Evolutionary conservation across 92 coral and sea anemone genomes (phyloP), one percentile per base, ranked within the genome.

Genomic region (Zoanthus sansibaricus): DNA sequence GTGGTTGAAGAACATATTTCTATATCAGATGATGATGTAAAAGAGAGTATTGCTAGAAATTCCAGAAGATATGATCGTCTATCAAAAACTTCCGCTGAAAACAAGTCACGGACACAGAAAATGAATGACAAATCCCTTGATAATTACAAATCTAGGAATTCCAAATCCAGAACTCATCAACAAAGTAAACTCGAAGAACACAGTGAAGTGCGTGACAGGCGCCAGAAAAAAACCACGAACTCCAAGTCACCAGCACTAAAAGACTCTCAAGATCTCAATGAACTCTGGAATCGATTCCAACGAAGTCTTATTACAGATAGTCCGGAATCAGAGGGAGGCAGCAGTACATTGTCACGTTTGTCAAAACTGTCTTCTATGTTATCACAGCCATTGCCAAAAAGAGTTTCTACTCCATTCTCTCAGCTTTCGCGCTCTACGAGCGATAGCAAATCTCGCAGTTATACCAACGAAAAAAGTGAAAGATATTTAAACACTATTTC

Each of bases 211-310:
- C 47, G 59, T 83, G 58, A 70, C 20, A 69, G 86, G 46, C 75
- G 61, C 77, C 71, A 87, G 80, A 76, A 76, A 78, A 80, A 66
- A 74, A 7, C 56, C 6, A 18, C 59, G 49, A 78, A 77, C 3
- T 61, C 88, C 72, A 84, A 61, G 46, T 88, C 89, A 69, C 82
- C 16, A 11, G 76, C 87, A 11, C n/a, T 84, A 0, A 92, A 51
- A 54, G 89, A 71, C 48, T 72, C 92, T 49, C 73, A 79, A 78
- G 94, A 90, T 54, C 86, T 94, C n/a, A 92, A 92, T 89, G 91
- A 83, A 31, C 88, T 92, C 78, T 92, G 95, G 98, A 89, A 88
- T 31, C 91, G 95, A 17, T 92, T 90, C 75, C 98, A 92, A 74
- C 88, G 89, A 66, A 88, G 96, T 15, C 91, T 88, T 55, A 79